phyloP scores from a whole-genome alignment of 2,113 vertebrate genomes.

The Miniopterus natalensis region DNA sequence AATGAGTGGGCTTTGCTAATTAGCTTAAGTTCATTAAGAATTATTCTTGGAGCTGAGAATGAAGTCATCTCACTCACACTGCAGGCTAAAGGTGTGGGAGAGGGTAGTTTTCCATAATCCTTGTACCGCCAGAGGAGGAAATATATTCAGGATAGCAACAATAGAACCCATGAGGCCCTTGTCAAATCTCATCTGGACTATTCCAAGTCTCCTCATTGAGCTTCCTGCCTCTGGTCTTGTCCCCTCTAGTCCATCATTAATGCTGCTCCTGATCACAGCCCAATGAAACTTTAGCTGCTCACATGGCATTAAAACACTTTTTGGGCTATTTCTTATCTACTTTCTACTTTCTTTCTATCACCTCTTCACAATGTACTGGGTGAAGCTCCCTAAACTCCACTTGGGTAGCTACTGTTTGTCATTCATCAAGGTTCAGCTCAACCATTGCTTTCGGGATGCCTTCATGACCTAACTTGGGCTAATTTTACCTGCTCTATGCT shows the following conservation, averaged over 20 bases:
- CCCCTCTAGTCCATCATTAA: background rate
- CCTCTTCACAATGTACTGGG: background rate
- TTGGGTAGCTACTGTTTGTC: background rate
- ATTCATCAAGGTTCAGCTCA: background rate
- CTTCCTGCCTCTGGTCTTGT: background rate
- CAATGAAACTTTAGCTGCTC: background rate
- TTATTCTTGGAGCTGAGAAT: background rate
- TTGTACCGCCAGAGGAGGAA: background rate
- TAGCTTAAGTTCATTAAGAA: slow-evolving; percentile 1
- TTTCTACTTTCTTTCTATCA: background rate
- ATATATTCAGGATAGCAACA: background rate
- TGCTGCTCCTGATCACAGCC: background rate
- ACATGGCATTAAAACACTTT: background rate
- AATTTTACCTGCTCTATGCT: background rate
- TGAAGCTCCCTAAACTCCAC: background rate
- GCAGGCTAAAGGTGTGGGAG: background rate
- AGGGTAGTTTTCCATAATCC: background rate
- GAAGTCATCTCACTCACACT: slow-evolving; percentile 35
- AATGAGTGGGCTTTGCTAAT: background rate
- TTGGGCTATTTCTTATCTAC: background rate
- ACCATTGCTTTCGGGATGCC: background rate
- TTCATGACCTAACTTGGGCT: background rate
- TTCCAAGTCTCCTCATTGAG: background rate
- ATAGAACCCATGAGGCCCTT: background rate
- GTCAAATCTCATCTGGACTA: background rate